phyloP scores from a whole-genome alignment of 1,140 invertebrate species.

The Aphelinus atriplicis region DNA sequence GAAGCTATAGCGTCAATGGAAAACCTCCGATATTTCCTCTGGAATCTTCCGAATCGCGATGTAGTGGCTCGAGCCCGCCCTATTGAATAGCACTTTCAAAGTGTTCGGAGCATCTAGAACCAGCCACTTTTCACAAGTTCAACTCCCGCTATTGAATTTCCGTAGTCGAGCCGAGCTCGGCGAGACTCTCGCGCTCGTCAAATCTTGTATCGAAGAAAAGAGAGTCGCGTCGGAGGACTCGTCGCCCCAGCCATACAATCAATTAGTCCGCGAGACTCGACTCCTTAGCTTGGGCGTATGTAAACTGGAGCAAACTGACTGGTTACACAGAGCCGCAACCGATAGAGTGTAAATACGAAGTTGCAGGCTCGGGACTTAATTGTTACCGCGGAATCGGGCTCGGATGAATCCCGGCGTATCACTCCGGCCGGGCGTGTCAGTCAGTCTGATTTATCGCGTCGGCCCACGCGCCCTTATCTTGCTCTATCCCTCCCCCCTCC shows the following conservation, averaged over 20 bases:
- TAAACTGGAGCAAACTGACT: constrained; percentile 57
- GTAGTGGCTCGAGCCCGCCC: too few relatives aligned
- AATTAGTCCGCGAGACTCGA: constrained; percentile 55
- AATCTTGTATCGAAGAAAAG: too few relatives aligned
- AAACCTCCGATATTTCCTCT: too few relatives aligned
- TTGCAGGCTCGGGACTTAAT: not conserved
- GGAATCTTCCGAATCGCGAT: too few relatives aligned
- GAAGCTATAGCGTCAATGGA: too few relatives aligned
- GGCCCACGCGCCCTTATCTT: constrained; percentile 49
- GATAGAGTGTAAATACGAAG: constrained; percentile 27
- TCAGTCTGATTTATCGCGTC: constrained; percentile 44
- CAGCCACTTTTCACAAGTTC: too few relatives aligned
- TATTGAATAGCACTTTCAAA: too few relatives aligned
- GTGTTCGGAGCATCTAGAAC: too few relatives aligned
- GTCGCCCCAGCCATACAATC: constrained; percentile 45
- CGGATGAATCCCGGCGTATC: constrained; percentile 32
- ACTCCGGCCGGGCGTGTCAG: not conserved
- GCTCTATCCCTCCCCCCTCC: constrained; percentile 51
- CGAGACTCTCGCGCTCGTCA: too few relatives aligned
- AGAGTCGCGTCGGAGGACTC: too few relatives aligned
- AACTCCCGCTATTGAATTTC: too few relatives aligned
- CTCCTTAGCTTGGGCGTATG: constrained; percentile 54
- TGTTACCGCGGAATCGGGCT: not conserved
- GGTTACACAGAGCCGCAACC: constrained; percentile 25
- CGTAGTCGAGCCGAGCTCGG: too few relatives aligned